A percentile compares a stretch with the other conserved stretches of the same genome.
Evolutionary conservation across 2,113 vertebrate genomes (phyloP).

Genomic region (Podarcis raffonei): DNA sequence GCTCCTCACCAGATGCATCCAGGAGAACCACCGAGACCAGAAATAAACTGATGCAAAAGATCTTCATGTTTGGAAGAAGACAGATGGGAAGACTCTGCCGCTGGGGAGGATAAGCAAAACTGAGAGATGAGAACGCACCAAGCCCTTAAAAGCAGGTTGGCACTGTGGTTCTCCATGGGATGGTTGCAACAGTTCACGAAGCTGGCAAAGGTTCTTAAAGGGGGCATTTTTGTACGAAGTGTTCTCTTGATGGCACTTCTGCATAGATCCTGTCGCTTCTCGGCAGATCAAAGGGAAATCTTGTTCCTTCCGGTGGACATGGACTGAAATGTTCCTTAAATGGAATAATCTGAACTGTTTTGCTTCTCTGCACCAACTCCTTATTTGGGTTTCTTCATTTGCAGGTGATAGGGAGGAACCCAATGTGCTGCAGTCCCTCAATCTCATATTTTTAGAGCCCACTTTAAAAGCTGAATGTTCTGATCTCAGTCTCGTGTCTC

Average conservation of each 20-base stretch:
- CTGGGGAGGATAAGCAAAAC: background rate
- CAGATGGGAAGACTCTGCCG: background rate
- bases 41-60: background rate
- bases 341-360: too few relatives aligned
- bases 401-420: too few relatives aligned
- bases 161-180: background rate
- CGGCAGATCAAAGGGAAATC: background rate
- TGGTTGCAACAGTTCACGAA: background rate
- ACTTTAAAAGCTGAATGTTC: too few relatives aligned
- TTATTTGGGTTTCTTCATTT: too few relatives aligned
- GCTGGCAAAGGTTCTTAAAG: background rate
- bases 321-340: too few relatives aligned
- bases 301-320: background rate
- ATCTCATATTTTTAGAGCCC: too few relatives aligned
- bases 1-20: background rate
- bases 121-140: background rate
- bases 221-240: background rate
- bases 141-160: background rate
- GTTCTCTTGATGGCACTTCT: background rate
- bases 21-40: background rate
- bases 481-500: too few relatives aligned
- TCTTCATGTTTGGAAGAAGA: background rate
- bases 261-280: background rate
- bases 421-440: too few relatives aligned
- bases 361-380: too few relatives aligned